Percentiles rank a stretch among this genome's conserved stretches.
Evolutionary conservation across 1,140 invertebrate genomes (phyloP).

Genomic region (Eumaeus atala): DNA sequence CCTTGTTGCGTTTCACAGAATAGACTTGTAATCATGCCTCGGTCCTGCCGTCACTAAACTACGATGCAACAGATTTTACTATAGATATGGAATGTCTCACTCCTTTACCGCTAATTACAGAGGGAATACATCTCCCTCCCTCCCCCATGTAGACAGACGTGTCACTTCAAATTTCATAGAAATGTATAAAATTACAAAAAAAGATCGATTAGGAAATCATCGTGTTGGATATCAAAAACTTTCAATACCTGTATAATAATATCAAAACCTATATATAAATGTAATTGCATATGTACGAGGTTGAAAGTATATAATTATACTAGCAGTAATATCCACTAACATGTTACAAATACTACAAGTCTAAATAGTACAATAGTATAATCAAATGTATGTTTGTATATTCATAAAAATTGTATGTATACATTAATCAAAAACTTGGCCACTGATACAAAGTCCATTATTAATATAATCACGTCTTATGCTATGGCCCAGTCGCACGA

Average conservation of each 20-base stretch:
- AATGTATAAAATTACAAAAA: slow-evolving; percentile 74
- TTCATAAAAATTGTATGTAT: slow-evolving; percentile 67
- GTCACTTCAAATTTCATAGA: slow-evolving; percentile 65
- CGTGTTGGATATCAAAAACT: slow-evolving; percentile 48
- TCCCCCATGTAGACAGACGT: slow-evolving; percentile 50
- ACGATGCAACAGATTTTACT: slow-evolving; percentile 15
- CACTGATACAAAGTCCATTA: slow-evolving; percentile 49
- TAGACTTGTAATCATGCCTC: background rate
- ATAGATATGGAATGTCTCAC: slow-evolving; percentile 72
- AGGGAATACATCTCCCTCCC: slow-evolving; percentile 26
- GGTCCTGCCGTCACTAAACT: background rate
- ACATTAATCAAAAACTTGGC: slow-evolving; percentile 65
- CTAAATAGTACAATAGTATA: slow-evolving; percentile 54
- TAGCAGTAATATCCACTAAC: slow-evolving; percentile 43
- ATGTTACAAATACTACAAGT: slow-evolving; percentile 61
- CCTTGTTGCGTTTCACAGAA: too few relatives aligned
- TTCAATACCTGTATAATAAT: slow-evolving; percentile 58
- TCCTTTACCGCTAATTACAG: slow-evolving; percentile 53
- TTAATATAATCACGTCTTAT: slow-evolving; percentile 17
- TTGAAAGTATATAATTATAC: slow-evolving; percentile 38
- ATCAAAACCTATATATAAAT: slow-evolving; percentile 58
- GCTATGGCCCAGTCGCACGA: too few relatives aligned
- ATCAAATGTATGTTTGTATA: slow-evolving; percentile 62
- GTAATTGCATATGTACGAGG: slow-evolving; percentile 46
- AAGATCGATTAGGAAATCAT: slow-evolving; percentile 53